A percentile compares a stretch with the other conserved stretches of the same genome.
These are phyloP conservation scores for Parasteatoda lunata DNA, from an alignment of 2,888 invertebrate species.

Conservation along the genomic window DNA sequence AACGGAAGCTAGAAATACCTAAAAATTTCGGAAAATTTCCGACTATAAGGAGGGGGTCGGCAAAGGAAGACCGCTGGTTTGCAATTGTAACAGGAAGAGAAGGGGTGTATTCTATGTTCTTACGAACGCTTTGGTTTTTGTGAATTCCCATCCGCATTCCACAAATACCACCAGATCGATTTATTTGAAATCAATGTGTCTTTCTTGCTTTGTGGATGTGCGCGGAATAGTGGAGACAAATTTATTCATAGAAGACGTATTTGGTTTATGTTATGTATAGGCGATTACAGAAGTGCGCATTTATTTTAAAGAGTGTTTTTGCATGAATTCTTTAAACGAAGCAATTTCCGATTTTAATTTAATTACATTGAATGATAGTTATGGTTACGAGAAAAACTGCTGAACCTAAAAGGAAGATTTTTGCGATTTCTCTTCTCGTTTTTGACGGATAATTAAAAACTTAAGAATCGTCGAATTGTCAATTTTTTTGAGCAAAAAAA, in stretches of 20 bases:
- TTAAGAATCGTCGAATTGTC: too few species aligned
- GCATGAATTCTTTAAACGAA: too few species aligned
- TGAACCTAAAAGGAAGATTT: too few species aligned
- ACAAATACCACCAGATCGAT: slow-evolving; percentile 53
- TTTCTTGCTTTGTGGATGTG: slow-evolving; percentile 34
- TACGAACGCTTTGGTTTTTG: slow-evolving; percentile 39
- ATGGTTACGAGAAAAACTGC: too few species aligned
- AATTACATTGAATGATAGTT: too few species aligned
- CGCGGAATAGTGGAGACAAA: slow-evolving; percentile 7
- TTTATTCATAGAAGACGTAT: neutral
- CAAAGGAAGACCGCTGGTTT: slow-evolving; percentile 17
- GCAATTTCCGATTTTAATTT: too few species aligned
- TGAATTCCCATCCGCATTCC: slow-evolving; percentile 53
- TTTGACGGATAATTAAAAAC: too few species aligned
- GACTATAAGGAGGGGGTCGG: neutral
- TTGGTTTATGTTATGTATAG: neutral
- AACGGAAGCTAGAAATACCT: neutral
- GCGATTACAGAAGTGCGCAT: too few species aligned
- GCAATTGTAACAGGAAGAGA: slow-evolving; percentile 12
- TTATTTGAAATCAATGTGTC: slow-evolving; percentile 59
- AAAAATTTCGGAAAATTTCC: slow-evolving; percentile 39
- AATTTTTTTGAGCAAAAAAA: too few species aligned
- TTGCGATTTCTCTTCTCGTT: too few species aligned
- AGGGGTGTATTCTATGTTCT: neutral
- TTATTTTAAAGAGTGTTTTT: too few species aligned